Conservation (phyloP, 2,113 vertebrate species). For the Geococcyx californianus region DNA sequence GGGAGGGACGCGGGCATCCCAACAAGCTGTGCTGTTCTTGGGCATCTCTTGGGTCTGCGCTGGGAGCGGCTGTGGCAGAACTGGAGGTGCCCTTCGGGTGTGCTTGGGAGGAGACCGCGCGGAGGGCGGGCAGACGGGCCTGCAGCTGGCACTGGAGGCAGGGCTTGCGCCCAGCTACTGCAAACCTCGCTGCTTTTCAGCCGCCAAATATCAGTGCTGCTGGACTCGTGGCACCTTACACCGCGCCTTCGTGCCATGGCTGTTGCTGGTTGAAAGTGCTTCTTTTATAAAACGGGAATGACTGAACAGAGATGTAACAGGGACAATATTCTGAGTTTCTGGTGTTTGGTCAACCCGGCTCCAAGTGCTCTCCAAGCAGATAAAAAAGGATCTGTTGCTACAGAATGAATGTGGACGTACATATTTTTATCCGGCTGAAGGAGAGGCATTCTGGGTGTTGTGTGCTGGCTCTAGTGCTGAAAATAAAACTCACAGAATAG, state of each 20-base stretch:
- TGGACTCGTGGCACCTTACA: background rate
- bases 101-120: background rate
- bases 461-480: conserved; percentile 52
- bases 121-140: background rate
- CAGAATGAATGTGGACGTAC: background rate
- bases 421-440: conserved; percentile 19
- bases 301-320: background rate
- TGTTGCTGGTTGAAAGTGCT: background rate
- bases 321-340: background rate
- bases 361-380: background rate
- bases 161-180: accelerated
- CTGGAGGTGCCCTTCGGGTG: background rate
- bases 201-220: background rate
- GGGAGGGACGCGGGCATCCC: background rate
- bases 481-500: conserved; percentile 65
- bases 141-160: background rate
- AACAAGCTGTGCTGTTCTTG: background rate
- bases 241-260: background rate
- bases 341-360: background rate
- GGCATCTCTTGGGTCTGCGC: background rate
- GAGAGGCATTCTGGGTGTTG: conserved; percentile 47
- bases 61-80: background rate
- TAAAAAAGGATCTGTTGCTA: conserved; percentile 42
- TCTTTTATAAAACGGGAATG: background rate
- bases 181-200: background rate